Base-by-base conservation (phyloP, 2,888 invertebrate genomes). In the Polyploca ridens region DNA sequence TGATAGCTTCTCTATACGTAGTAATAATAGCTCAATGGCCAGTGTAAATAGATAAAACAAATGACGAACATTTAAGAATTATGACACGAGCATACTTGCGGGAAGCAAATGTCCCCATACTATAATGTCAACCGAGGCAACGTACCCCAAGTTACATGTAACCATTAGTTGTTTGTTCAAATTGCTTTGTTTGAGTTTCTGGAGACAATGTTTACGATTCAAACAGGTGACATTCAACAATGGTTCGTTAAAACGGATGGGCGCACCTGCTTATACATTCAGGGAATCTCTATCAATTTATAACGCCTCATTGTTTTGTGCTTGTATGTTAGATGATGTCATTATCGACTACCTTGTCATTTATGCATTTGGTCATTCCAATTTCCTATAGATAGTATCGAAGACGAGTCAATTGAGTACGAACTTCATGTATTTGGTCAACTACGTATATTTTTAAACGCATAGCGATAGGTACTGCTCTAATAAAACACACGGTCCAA, bases 211-310 rank as follows among this genome's bases (percentile, higher is more conserved):
- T 88, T 88, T 87, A 88, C 85, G 81, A 82, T 80, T 75, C 81
- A 79, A 85, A 87, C 89, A 88, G 83, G 83, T 86, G 85, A 84
- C 85, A 83, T 84, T 80, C 80, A 81, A 85, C 82, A 85, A 82
- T 81, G 71, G 79, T 70, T 70, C 74, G 80, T 80, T 71, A 72
- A 76, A 72, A 74, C 74, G 70, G 71, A 74, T 68, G 59, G 58
- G 65, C 63, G 69, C 69, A 71, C 67, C 69, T 72, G 69, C 68
- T 72, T 69, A 46, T 46, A 46, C 61, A 61, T 61, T 61, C 61
- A 61, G 41, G 61, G 61, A 61, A 60, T 41, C 60, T 19, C 44
- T 61, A 61, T 44, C 61, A 13, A 61, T 61, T 41, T 41, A 19
- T 61, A 61, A 38, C 61, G 61, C 41, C 44, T 27, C 61, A 61